Percentiles rank a stretch among this genome's conserved stretches.
These are phyloP conservation scores for Neuroscelio doddi DNA, from an alignment of 2,888 invertebrate species.

Conservation along the genomic window DNA sequence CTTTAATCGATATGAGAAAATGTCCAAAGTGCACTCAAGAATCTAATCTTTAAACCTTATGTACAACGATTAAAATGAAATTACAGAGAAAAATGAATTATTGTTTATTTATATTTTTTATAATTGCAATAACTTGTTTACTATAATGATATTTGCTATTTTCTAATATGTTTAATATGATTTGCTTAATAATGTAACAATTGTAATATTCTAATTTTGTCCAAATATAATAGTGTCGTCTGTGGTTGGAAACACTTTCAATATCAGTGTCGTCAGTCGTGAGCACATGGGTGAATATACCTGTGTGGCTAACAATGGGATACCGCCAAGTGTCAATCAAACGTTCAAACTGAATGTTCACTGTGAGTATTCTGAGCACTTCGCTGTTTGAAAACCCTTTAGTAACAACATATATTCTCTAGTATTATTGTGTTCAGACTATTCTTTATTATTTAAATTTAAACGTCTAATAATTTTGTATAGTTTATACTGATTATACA, in stretches of 20 bases:
- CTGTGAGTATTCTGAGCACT: conserved; percentile 78
- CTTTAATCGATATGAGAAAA: background rate
- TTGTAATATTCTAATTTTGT: conserved; percentile 26
- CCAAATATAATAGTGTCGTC: conserved; percentile 55
- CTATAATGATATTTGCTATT: too few relatives aligned
- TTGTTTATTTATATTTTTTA: too few relatives aligned
- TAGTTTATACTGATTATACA: too few relatives aligned
- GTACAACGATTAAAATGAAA: too few relatives aligned
- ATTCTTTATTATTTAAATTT: too few relatives aligned
- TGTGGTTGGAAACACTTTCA: conserved; percentile 81
- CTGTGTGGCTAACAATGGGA: conserved; percentile 88
- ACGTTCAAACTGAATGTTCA: conserved; percentile 90
- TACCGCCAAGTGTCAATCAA: conserved; percentile 86
- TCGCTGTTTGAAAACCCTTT: conserved; percentile 18
- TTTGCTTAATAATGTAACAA: conserved; percentile 17
- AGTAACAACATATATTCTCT: too few relatives aligned
- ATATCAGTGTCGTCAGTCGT: conserved; percentile 82
- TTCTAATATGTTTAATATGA: too few relatives aligned
- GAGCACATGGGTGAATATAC: conserved; percentile 85
- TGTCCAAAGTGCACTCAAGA: background rate
- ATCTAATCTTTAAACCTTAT: too few relatives aligned
- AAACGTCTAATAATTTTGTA: too few relatives aligned
- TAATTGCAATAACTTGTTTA: too few relatives aligned
- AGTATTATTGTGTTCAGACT: too few relatives aligned
- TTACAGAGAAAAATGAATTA: too few relatives aligned